Conservation (phyloP, 2,113 vertebrate species). For the Malaclemys terrapin region DNA sequence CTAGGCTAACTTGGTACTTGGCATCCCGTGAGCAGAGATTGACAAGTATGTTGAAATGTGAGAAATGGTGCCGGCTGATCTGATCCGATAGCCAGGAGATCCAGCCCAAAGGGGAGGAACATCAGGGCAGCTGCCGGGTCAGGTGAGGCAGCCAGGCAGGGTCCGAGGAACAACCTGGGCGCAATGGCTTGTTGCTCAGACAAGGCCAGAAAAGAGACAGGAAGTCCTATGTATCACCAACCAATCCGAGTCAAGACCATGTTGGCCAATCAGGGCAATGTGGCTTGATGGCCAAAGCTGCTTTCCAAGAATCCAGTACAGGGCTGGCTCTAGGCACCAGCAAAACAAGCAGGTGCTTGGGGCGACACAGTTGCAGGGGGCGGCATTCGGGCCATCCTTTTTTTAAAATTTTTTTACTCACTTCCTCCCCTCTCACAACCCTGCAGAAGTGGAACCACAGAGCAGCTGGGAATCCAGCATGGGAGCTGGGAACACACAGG, state of each 20-base stretch:
- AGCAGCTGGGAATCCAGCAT: no score
- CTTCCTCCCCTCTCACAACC: no score
- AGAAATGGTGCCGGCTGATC: neutral
- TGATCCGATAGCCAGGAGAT: neutral
- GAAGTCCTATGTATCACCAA: neutral
- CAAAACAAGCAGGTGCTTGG: no score
- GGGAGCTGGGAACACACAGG: no score
- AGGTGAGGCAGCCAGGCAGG: neutral
- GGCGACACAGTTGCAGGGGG: no score
- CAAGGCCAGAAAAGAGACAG: neutral
- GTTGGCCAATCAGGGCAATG: neutral
- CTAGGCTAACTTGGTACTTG: neutral
- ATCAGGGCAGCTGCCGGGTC: no score
- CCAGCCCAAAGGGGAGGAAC: neutral
- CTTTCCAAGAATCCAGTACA: neutral
- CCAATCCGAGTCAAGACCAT: neutral
- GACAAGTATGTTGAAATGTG: neutral
- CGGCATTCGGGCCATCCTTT: no score
- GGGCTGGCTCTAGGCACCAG: no score
- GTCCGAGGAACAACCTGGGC: neutral
- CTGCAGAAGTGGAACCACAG: no score
- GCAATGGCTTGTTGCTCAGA: neutral
- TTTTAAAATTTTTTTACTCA: no score
- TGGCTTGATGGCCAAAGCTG: neutral
- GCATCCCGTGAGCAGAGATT: neutral